Evolutionary conservation across 2,888 invertebrate species (phyloP), one percentile per base, ranked within the genome.

Genomic region (Arctia plantaginis): DNA sequence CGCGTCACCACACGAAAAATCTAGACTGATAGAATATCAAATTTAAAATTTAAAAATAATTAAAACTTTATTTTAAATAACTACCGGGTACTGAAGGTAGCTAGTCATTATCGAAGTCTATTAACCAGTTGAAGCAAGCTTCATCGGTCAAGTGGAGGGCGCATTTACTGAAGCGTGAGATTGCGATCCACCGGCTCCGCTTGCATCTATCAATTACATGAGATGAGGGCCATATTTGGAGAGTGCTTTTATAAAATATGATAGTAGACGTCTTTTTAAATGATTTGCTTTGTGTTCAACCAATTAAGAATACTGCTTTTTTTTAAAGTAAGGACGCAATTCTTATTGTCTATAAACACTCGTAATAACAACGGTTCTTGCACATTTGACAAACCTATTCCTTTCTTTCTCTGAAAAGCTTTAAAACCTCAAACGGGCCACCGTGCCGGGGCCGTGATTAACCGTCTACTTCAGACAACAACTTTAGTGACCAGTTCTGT

Each of bases 201-300:
- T 64, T 64, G 72, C 72, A 69, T 41, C 69, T 72, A 77, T 70
- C 72, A 78, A 83, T 74, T 72, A 76, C 72, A 30, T 65, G 27
- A 72, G n/a, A 62, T 55, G 71, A 72, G 33, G 33, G 15, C 20
- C 39, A 27, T 33, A 30, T 47, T 65, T 67, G 62, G 33, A 75
- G 33, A 66, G 41, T 39, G 15, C 68, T 68, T 72, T 47, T 68
- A 66, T 35, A 65, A 51, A 66, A 66, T 33, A 23, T 51, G 35
- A 15, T 0, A 15, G 15, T 7, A 41, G 27, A 12, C 44, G 18
- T 62, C 62, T 6, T 62, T 62, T 62, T 2, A 30, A 62, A 30
- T 30, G 62, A 30, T 27, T 62, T 30, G 62, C 62, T 62, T 30
- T 62, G 18, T 62, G 30, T 62, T 62, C 30, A 62, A 15, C 62